Percentiles rank a stretch among this genome's conserved stretches.
phyloP scores from a whole-genome alignment of 1,140 invertebrate genomes.

The Uloborus diversus region DNA sequence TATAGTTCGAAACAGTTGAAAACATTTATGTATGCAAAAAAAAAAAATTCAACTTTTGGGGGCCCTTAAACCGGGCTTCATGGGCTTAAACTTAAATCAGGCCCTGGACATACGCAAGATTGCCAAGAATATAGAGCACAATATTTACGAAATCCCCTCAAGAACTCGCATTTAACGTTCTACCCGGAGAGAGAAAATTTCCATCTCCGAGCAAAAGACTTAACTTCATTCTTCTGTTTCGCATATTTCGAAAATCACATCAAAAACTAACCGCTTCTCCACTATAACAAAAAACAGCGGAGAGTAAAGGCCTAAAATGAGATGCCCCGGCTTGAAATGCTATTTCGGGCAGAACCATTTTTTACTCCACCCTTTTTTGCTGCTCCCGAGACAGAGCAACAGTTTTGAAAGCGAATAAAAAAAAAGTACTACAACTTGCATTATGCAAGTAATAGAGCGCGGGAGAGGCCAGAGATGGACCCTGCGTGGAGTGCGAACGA shows the following conservation, averaged over 20 bases:
- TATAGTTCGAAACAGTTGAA: too few species aligned
- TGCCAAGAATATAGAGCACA: too few species aligned
- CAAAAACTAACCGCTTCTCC: not conserved
- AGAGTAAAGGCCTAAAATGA: not conserved
- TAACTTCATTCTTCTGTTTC: constrained; percentile 20
- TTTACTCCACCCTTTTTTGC: too few species aligned
- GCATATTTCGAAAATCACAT: constrained; percentile 26
- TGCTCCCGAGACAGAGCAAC: too few species aligned
- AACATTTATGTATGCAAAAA: too few species aligned
- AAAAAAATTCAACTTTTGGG: too few species aligned
- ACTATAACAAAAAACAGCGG: not conserved
- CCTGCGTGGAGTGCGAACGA: not conserved
- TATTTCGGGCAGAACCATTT: constrained; percentile 7
- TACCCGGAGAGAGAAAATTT: not conserved
- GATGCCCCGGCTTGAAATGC: constrained; percentile 11
- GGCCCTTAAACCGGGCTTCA: too few species aligned
- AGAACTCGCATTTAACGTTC: constrained; percentile 27
- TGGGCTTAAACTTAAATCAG: too few species aligned
- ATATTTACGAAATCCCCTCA: constrained; percentile 11
- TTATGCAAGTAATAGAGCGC: not conserved
- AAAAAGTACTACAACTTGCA: constrained; percentile 4
- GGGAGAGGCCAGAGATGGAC: not conserved
- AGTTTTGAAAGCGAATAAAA: too few species aligned
- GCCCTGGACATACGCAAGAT: too few species aligned
- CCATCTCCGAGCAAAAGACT: not conserved